Percentiles rank a stretch among this genome's conserved stretches.
phyloP scores from a whole-genome alignment of 2,888 invertebrate species.

The Plebejus melissa region DNA sequence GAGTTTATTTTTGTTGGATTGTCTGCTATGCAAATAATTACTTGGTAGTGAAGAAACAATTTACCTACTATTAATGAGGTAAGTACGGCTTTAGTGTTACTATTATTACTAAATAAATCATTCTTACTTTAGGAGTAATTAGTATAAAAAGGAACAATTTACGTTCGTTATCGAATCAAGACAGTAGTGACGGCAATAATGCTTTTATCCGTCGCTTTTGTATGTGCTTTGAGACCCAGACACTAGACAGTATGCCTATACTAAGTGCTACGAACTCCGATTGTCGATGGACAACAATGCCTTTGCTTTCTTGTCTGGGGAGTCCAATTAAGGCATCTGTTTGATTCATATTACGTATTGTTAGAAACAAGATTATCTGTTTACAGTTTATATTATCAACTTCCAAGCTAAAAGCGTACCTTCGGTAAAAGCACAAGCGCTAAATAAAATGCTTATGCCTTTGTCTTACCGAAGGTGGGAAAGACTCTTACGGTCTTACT shows the following conservation, averaged over 20 bases:
- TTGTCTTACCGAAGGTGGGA: too few species aligned
- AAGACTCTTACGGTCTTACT: too few species aligned
- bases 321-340: slow-evolving; percentile 55
- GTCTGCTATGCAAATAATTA: too few species aligned
- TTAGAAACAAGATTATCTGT: neutral
- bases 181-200: neutral
- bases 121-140: neutral
- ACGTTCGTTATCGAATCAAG: slow-evolving; percentile 13
- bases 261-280: slow-evolving; percentile 58
- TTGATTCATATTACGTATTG: slow-evolving; percentile 21
- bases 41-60: too few species aligned
- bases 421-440: too few species aligned
- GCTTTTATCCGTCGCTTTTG: slow-evolving; percentile 46
- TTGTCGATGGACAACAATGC: slow-evolving; percentile 63
- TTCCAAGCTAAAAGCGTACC: neutral
- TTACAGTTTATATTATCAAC: neutral
- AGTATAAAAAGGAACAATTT: neutral
- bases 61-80: too few species aligned
- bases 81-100: too few species aligned
- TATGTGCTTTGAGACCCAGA: slow-evolving; percentile 59
- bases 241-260: slow-evolving; percentile 62
- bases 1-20: too few species aligned
- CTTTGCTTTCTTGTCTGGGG: slow-evolving; percentile 55
- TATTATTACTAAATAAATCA: too few species aligned
- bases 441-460: too few species aligned